Percentiles rank a stretch among this genome's conserved stretches.
phyloP scores from a whole-genome alignment of 2,113 vertebrate genomes.

The Pelusios castaneus region DNA sequence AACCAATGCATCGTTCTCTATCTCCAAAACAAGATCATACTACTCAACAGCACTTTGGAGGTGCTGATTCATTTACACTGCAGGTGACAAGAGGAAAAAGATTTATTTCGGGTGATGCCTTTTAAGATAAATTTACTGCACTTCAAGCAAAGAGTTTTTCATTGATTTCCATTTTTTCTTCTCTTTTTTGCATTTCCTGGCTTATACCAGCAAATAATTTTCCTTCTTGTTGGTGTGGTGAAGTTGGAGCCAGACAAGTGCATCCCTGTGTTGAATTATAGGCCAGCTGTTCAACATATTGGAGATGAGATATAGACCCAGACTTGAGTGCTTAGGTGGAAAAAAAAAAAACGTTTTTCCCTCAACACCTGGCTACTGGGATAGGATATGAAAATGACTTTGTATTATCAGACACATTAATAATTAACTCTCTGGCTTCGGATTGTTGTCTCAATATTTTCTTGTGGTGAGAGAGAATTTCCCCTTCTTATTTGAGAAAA shows the following conservation, averaged over 20 bases:
- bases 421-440: slow-evolving; percentile 30
- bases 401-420: slow-evolving; percentile 5
- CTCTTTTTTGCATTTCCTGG: background rate
- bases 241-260: background rate
- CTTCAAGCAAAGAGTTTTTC: background rate
- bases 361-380: background rate
- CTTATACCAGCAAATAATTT: fast-evolving
- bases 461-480: background rate
- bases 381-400: slow-evolving; percentile 18
- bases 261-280: background rate
- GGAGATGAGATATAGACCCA: background rate
- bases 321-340: background rate
- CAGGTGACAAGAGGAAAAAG: background rate
- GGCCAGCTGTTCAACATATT: background rate
- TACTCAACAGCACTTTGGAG: slow-evolving; percentile 17
- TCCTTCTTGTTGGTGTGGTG: background rate
- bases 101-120: background rate
- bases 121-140: background rate
- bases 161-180: background rate
- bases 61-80: background rate
- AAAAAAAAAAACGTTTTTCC: background rate
- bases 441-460: slow-evolving; percentile 1
- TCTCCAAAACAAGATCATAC: slow-evolving; percentile 58
- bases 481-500: background rate
- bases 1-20: slow-evolving; percentile 52